These are phyloP conservation scores for Smithornis capensis DNA, from an alignment of 2,113 vertebrate genomes.

Conservation along the genomic window DNA sequence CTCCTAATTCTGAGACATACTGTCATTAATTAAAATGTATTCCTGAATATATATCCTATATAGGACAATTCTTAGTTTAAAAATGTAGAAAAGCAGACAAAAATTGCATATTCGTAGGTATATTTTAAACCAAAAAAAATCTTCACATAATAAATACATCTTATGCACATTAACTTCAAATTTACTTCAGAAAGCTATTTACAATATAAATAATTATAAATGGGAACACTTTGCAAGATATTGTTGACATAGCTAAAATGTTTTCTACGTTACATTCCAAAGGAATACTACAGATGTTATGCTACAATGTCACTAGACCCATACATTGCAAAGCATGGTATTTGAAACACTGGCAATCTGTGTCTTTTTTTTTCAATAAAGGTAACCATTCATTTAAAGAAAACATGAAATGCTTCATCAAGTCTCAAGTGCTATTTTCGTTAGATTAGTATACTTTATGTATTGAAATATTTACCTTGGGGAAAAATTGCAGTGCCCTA, in stretches of 20 bases:
- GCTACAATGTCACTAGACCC: slow-evolving; percentile 77
- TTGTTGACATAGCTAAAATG: slow-evolving; percentile 79
- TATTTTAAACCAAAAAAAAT: slow-evolving; percentile 86
- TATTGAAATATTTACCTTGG: slow-evolving; percentile 50
- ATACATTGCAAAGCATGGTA: slow-evolving; percentile 75
- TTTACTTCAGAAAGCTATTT: slow-evolving; percentile 88
- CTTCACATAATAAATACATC: slow-evolving; percentile 98
- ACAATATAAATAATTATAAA: slow-evolving; percentile 98
- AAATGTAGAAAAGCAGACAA: slow-evolving; percentile 66
- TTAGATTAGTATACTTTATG: slow-evolving; percentile 6
- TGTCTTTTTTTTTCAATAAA: slow-evolving; percentile 66
- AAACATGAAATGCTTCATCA: slow-evolving; percentile 13
- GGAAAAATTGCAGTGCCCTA: slow-evolving; percentile 41
- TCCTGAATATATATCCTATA: not conserved
- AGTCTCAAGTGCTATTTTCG: slow-evolving; percentile 29
- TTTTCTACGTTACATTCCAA: slow-evolving; percentile 84
- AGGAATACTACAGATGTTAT: slow-evolving; percentile 80
- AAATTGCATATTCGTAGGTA: slow-evolving; percentile 77
- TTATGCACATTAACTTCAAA: slow-evolving; percentile 89
- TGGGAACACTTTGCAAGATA: slow-evolving; percentile 85
- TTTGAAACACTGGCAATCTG: slow-evolving; percentile 63
- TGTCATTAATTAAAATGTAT: not conserved
- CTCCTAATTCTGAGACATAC: not conserved
- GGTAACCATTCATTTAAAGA: slow-evolving; percentile 46
- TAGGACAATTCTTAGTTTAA: not conserved